phyloP scores from a whole-genome alignment of 2,888 invertebrate species.

The Augochlorella aurata region DNA sequence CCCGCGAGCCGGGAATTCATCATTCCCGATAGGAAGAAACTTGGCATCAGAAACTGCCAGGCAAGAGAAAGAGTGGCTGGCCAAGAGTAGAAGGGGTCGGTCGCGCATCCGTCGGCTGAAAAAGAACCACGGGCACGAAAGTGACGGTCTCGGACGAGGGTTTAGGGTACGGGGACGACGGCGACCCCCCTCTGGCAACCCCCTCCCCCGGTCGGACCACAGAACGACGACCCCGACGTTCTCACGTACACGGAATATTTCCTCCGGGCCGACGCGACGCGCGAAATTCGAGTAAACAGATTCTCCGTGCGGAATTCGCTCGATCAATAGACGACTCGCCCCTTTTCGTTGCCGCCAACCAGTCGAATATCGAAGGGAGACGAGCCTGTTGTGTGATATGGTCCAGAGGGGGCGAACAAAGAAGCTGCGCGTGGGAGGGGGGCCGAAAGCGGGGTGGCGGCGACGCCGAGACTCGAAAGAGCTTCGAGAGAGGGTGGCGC shows the following conservation, averaged over 20 bases:
- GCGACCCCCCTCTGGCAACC: too few relatives aligned
- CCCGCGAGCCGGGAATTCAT: conserved; percentile 35
- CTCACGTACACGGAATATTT: conserved; percentile 59
- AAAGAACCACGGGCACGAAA: conserved; percentile 7
- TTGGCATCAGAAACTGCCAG: conserved; percentile 45
- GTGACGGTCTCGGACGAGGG: neutral
- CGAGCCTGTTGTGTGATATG: conserved; percentile 43
- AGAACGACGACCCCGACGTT: conserved; percentile 10
- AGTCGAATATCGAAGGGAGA: conserved; percentile 34
- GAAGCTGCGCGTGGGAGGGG: neutral
- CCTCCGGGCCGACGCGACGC: conserved; percentile 32
- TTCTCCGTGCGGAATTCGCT: conserved; percentile 61
- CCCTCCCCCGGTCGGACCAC: neutral
- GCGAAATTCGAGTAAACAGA: conserved; percentile 69
- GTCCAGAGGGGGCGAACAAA: neutral
- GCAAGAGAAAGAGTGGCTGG: conserved; percentile 17
- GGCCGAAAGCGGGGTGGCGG: neutral
- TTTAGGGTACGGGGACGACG: neutral
- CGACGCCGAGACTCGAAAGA: neutral
- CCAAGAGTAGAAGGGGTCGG: neutral
- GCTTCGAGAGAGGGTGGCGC: neutral
- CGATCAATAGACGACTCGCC: conserved; percentile 62
- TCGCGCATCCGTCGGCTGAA: conserved; percentile 23
- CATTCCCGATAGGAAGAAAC: conserved; percentile 36
- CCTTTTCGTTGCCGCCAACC: conserved; percentile 33